Conservation (phyloP, 2,888 invertebrate species). For the Diarsia brunnea region DNA sequence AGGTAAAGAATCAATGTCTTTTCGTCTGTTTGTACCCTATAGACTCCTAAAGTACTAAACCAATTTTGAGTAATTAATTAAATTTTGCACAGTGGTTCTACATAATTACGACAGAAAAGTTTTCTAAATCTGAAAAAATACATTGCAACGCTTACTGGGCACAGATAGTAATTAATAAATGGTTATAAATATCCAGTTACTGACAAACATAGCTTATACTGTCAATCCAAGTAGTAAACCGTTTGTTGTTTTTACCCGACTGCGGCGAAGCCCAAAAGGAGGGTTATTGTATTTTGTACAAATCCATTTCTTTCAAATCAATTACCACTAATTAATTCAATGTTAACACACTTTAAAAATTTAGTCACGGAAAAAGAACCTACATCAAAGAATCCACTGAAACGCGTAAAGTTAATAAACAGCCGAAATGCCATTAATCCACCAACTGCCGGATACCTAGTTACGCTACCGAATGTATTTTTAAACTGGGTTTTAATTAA, state of each 20-base stretch:
- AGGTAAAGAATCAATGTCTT: no score
- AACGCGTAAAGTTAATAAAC: conserved; percentile 43
- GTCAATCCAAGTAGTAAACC: background rate
- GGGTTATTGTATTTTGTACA: background rate
- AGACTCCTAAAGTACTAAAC: background rate
- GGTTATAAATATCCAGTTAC: background rate
- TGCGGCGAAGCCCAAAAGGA: no score
- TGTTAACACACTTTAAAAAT: conserved; percentile 10
- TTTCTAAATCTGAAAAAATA: no score
- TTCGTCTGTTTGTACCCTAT: no score
- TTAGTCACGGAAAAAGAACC: conserved; percentile 10
- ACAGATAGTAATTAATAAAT: background rate
- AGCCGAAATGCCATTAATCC: conserved; percentile 27
- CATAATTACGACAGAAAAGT: no score
- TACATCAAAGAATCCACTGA: conserved; percentile 20
- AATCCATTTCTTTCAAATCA: background rate
- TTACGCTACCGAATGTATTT: conserved; percentile 60
- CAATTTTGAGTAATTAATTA: background rate
- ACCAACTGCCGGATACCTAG: conserved; percentile 41
- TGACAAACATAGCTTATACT: background rate
- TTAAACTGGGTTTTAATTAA: conserved; percentile 70
- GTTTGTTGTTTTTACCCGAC: background rate
- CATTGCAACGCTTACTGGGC: no score
- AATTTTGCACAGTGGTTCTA: background rate
- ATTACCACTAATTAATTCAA: conserved; percentile 2